phyloP scores from a whole-genome alignment of 2,797 vertebrate genomes.

The Carcharodon carcharias region DNA sequence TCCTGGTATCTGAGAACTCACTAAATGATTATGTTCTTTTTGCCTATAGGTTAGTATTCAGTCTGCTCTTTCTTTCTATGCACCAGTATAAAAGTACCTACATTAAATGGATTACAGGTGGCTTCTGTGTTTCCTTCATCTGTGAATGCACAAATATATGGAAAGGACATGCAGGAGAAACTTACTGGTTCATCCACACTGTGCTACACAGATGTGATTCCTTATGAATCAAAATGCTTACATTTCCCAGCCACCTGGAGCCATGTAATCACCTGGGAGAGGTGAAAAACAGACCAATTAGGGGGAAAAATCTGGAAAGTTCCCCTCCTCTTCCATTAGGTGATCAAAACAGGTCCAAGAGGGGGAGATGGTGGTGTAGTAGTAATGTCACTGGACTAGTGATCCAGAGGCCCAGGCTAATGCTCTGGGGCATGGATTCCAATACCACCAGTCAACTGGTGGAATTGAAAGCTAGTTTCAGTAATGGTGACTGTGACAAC shows the following conservation, averaged over 20 bases:
- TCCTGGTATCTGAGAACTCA: slow-evolving; percentile 54
- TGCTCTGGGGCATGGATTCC: too few species aligned
- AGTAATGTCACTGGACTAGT: too few species aligned
- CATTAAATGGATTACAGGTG: slow-evolving; percentile 37
- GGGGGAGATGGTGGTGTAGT: too few species aligned
- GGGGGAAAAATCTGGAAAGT: not conserved
- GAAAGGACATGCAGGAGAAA: not conserved
- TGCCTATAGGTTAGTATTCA: slow-evolving; percentile 52
- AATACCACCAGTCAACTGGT: too few species aligned
- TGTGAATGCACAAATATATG: not conserved
- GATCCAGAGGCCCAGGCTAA: too few species aligned
- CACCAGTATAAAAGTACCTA: not conserved
- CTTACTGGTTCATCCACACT: not conserved
- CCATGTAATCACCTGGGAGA: not conserved
- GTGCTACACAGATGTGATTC: not conserved
- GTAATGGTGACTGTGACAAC: too few species aligned
- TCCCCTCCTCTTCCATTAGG: not conserved
- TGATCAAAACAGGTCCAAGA: not conserved
- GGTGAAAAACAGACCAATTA: not conserved
- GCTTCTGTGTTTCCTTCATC: not conserved
- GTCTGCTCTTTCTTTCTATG: not conserved
- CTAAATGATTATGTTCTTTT: slow-evolving; percentile 54
- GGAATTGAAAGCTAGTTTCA: too few species aligned
- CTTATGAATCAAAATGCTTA: not conserved
- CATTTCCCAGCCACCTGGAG: not conserved